phyloP scores from a whole-genome alignment of 2,113 vertebrate species.

The Heloderma charlesbogerti region DNA sequence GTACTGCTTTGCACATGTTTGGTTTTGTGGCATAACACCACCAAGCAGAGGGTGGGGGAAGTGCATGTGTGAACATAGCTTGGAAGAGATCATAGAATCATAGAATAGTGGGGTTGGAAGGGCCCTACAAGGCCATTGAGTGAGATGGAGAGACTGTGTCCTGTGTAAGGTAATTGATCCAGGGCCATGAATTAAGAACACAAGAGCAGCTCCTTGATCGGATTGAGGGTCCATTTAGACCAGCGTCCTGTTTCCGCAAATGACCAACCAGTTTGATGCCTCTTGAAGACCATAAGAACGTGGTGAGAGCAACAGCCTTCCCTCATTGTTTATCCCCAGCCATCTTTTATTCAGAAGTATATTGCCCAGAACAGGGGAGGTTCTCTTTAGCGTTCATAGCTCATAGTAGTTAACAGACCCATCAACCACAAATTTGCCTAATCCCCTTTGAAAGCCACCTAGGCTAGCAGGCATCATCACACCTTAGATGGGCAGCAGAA shows the following conservation, averaged over 20 bases:
- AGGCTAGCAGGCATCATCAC: neutral
- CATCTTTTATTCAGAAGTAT: neutral
- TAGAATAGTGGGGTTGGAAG: too few relatives aligned
- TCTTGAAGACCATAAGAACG: neutral
- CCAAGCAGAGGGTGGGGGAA: neutral
- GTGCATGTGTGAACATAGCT: neutral
- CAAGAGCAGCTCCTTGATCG: neutral
- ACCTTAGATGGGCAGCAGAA: neutral
- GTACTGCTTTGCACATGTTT: neutral
- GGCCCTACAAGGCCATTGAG: too few relatives aligned
- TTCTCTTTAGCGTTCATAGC: neutral
- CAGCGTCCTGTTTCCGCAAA: neutral
- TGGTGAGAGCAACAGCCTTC: neutral
- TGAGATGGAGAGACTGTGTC: too few relatives aligned
- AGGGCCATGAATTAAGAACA: neutral
- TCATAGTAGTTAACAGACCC: neutral
- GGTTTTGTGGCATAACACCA: neutral
- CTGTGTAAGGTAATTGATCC: neutral
- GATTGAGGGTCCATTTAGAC: neutral
- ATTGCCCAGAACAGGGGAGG: neutral
- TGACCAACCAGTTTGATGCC: neutral
- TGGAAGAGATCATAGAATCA: too few relatives aligned
- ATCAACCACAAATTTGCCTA: neutral
- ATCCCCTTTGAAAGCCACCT: too few relatives aligned
- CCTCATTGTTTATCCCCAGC: neutral